These are phyloP conservation scores for Sciurus carolinensis DNA, from an alignment of 2,797 vertebrate species.

Conservation along the genomic window DNA sequence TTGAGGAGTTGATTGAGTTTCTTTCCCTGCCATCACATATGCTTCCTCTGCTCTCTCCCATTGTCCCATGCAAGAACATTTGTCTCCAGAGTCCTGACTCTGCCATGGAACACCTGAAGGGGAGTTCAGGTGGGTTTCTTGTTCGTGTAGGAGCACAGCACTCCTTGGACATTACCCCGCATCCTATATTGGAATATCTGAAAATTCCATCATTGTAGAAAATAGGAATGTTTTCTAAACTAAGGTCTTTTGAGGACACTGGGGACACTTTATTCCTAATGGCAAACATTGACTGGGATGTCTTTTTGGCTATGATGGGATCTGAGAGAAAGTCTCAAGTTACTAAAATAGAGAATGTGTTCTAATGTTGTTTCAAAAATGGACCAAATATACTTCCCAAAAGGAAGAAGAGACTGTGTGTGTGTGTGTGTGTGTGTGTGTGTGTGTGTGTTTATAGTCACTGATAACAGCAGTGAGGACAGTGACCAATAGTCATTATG, in stretches of 20 bases:
- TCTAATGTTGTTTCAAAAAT: conserved; percentile 40
- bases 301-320: conserved; percentile 50
- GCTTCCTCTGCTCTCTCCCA: not conserved
- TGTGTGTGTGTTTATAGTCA: not conserved
- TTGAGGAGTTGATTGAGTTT: not conserved
- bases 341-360: conserved; percentile 57
- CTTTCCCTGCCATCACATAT: not conserved
- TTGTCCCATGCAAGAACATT: not conserved
- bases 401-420: not conserved
- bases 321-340: conserved; percentile 52
- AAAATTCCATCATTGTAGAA: conserved; percentile 2
- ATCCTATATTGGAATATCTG: not conserved
- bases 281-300: conserved; percentile 7
- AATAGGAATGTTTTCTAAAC: conserved; percentile 34
- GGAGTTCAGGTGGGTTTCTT: not conserved
- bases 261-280: conserved; percentile 51
- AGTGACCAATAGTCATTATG: not conserved
- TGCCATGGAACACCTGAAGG: not conserved
- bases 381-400: not conserved
- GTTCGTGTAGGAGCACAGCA: not conserved
- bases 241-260: conserved; percentile 62
- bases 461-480: not conserved
- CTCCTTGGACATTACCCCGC: not conserved
- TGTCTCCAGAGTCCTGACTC: too few species aligned
- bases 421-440: not conserved